A percentile compares a stretch with the other conserved stretches of the same genome.
phyloP scores from a whole-genome alignment of 2,797 vertebrate species.

The Aphelocoma californica region DNA sequence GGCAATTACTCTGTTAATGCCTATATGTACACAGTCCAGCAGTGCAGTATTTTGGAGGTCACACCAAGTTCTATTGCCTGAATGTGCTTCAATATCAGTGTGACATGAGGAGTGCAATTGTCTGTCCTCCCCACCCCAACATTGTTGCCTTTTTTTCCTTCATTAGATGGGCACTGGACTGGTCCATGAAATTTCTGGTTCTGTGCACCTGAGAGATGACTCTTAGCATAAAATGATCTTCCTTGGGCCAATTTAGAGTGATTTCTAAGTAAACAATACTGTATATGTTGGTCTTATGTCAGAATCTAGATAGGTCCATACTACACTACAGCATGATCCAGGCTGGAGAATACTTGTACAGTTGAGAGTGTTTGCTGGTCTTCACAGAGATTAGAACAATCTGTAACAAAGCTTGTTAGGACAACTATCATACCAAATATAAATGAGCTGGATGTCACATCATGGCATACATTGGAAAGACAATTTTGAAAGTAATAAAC shows the following conservation, averaged over 20 bases:
- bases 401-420: not conserved
- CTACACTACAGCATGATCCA: not conserved
- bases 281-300: rapidly evolving
- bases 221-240: not conserved
- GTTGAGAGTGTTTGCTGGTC: not conserved
- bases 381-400: not conserved
- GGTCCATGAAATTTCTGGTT: not conserved
- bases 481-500: conserved; percentile 33
- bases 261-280: not conserved
- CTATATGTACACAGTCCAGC: not conserved
- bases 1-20: not conserved
- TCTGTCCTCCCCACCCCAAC: not conserved
- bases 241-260: not conserved
- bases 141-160: not conserved
- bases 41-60: not conserved
- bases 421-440: not conserved
- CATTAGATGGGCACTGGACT: not conserved
- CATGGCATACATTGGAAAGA: conserved; percentile 23
- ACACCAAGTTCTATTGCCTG: not conserved
- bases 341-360: not conserved
- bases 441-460: conserved; percentile 13
- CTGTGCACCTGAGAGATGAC: not conserved
- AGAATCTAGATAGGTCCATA: not conserved
- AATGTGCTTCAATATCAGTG: not conserved
- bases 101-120: not conserved